Conservation (phyloP, 2,113 vertebrate genomes). For the Campylomormyrus tamandua region DNA sequence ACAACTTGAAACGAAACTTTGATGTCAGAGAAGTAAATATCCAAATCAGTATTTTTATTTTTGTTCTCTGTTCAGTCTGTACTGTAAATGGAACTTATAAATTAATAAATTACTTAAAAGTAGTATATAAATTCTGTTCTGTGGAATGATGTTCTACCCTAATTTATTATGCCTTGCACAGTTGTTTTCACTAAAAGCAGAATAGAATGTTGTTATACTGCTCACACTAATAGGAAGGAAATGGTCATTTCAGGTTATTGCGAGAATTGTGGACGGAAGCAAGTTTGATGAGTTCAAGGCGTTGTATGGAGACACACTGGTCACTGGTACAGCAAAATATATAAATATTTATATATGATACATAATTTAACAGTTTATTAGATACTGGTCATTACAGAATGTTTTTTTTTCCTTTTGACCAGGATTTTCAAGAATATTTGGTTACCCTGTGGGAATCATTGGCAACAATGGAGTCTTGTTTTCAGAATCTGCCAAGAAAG, state of each 20-base stretch:
- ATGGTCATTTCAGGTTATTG: conserved; percentile 62
- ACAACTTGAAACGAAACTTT: conserved; percentile 86
- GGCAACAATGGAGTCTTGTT: conserved; percentile 93
- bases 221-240: background rate
- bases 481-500: conserved; percentile 96
- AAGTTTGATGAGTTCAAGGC: conserved; percentile 96
- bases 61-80: background rate
- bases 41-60: background rate
- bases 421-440: conserved; percentile 95
- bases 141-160: background rate
- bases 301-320: conserved; percentile 92
- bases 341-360: background rate
- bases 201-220: background rate
- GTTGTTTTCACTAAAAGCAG: background rate
- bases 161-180: background rate
- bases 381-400: conserved; percentile 9
- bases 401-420: conserved; percentile 25
- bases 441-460: conserved; percentile 90
- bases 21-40: conserved; percentile 82
- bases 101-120: background rate
- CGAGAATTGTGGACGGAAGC: conserved; percentile 93
- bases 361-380: background rate
- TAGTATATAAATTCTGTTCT: background rate
- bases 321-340: conserved; percentile 72
- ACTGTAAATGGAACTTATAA: background rate